A percentile compares a stretch with the other conserved stretches of the same genome.
Conservation (phyloP, 1,140 invertebrate genomes). For the Druon quercuslanigerum region DNA sequence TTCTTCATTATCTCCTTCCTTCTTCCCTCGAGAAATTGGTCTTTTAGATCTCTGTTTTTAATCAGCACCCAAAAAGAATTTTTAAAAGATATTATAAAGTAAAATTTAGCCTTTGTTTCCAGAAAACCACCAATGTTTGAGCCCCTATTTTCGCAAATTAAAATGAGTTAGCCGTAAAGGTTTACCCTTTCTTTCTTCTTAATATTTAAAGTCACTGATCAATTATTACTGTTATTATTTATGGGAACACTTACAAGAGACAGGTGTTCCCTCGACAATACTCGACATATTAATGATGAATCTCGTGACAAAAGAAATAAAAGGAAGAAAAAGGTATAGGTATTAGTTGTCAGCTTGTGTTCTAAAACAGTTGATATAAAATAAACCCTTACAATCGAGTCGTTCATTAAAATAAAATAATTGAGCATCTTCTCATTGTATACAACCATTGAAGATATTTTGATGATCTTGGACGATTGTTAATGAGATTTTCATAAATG, state of each 20-base stretch:
- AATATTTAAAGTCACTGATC: background rate
- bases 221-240: constrained; percentile 12
- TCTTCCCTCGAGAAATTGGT: background rate
- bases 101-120: background rate
- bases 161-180: background rate
- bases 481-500: too few species aligned
- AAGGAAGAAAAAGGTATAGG: constrained; percentile 30
- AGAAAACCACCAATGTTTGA: background rate
- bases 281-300: constrained; percentile 12
- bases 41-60: background rate
- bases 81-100: background rate
- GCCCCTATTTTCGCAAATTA: background rate
- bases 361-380: background rate
- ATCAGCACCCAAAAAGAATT: background rate
- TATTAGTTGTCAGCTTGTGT: constrained; percentile 44
- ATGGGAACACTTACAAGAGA: background rate
- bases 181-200: background rate
- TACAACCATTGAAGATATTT: too few species aligned
- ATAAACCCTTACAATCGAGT: constrained; percentile 3
- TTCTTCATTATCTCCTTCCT: constrained; percentile 2
- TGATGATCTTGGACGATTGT: too few species aligned
- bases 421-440: background rate
- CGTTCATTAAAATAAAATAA: constrained; percentile 4
- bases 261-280: constrained; percentile 16
- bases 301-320: constrained; percentile 32